These are phyloP conservation scores for Octodonta nipae DNA, from an alignment of 2,888 invertebrate genomes.

Conservation along the genomic window DNA sequence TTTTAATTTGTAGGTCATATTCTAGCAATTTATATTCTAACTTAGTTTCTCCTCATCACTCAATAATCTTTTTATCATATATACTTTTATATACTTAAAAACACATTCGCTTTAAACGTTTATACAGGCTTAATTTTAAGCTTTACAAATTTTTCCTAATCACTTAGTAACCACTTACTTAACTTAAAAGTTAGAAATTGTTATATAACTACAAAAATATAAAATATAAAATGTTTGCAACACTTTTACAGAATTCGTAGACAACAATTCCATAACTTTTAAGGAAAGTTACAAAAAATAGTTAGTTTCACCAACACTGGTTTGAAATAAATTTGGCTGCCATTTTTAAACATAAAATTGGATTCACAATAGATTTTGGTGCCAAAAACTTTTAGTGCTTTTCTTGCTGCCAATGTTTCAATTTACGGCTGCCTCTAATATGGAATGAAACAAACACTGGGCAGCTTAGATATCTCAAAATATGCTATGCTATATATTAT, in stretches of 20 bases:
- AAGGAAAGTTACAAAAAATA: slow-evolving; percentile 11
- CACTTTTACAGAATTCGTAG: slow-evolving; percentile 30
- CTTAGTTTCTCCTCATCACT: slow-evolving; percentile 34
- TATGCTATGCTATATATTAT: too few relatives aligned
- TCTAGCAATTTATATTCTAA: slow-evolving; percentile 37
- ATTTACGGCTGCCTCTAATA: slow-evolving; percentile 26
- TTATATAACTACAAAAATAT: slow-evolving; percentile 33
- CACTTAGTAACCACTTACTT: slow-evolving; percentile 21
- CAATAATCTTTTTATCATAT: slow-evolving; percentile 29
- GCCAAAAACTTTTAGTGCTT: slow-evolving; percentile 18
- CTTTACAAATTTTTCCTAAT: slow-evolving; percentile 33
- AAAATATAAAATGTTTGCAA: slow-evolving; percentile 26
- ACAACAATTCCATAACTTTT: slow-evolving; percentile 20
- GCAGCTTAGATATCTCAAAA: too few relatives aligned
- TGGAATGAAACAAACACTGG: slow-evolving; percentile 19
- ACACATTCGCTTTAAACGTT: slow-evolving; percentile 35
- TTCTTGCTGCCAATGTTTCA: slow-evolving; percentile 21
- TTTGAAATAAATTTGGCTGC: slow-evolving; percentile 4
- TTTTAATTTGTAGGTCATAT: slow-evolving; percentile 33
- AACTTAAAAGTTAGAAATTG: slow-evolving; percentile 21
- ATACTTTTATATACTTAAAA: slow-evolving; percentile 35
- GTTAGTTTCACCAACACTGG: slow-evolving; percentile 10
- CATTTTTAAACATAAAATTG: too few relatives aligned
- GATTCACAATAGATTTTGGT: slow-evolving; percentile 15
- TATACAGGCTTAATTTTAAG: slow-evolving; percentile 32